A percentile compares a stretch with the other conserved stretches of the same genome.
These are phyloP conservation scores for Andricus grossulariae DNA, from an alignment of 1,140 invertebrate genomes.

Conservation along the genomic window DNA sequence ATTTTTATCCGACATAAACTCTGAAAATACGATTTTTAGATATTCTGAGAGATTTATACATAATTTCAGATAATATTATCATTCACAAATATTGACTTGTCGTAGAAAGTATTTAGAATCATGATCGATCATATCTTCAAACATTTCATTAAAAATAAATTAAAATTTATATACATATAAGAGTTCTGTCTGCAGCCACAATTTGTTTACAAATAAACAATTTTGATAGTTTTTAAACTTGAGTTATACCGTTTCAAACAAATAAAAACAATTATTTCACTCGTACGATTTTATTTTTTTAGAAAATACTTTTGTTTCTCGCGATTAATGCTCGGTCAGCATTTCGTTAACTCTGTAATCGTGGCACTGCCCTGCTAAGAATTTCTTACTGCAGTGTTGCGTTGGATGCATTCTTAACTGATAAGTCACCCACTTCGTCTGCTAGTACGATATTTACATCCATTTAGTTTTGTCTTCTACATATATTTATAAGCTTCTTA, in stretches of 20 bases:
- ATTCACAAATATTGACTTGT: no score
- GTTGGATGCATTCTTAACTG: slow-evolving; percentile 3
- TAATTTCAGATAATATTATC: no score
- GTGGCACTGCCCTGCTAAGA: slow-evolving; percentile 5
- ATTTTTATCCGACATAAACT: no score
- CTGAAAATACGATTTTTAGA: no score
- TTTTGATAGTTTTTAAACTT: neutral
- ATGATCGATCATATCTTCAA: no score
- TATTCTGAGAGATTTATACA: no score
- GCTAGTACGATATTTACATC: neutral
- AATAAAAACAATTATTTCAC: neutral
- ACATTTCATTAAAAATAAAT: no score
- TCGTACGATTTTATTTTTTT: neutral
- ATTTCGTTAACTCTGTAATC: neutral
- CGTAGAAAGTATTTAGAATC: no score
- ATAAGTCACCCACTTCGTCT: slow-evolving; percentile 8
- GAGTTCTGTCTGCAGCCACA: no score
- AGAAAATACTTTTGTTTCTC: slow-evolving; percentile 9
- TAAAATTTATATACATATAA: no score
- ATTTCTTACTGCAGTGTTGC: slow-evolving; percentile 14
- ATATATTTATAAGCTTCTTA: neutral
- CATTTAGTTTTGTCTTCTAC: neutral
- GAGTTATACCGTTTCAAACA: neutral
- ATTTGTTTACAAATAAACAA: neutral
- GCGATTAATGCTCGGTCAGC: slow-evolving; percentile 15